These are phyloP conservation scores for Myiagra hebetior DNA, from an alignment of 2,113 vertebrate genomes.

Conservation along the genomic window DNA sequence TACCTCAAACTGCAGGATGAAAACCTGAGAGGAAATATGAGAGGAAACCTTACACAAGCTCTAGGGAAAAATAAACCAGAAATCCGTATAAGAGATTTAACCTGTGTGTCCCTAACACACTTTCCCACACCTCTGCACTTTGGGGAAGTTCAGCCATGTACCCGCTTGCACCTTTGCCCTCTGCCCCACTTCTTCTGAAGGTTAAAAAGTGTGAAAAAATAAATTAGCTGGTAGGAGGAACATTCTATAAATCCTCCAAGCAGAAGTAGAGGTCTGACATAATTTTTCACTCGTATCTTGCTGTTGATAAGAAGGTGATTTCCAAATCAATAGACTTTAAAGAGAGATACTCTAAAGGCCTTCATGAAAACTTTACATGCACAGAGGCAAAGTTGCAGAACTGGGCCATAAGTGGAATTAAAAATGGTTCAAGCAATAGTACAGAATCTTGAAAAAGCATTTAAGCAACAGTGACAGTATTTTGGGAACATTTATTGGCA, in stretches of 20 bases:
- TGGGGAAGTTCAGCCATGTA: background rate
- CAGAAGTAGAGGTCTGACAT: background rate
- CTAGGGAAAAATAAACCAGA: background rate
- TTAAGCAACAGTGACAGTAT: background rate
- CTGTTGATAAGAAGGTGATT: background rate
- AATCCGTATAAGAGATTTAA: background rate
- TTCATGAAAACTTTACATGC: background rate
- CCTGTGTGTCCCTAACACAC: background rate
- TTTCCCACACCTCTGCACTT: background rate
- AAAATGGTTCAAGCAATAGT: background rate
- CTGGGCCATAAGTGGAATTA: background rate
- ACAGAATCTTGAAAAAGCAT: background rate
- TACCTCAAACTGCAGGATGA: background rate
- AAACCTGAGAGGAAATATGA: background rate
- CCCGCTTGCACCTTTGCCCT: background rate
- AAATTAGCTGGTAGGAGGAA: background rate
- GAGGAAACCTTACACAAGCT: background rate
- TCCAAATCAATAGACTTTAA: background rate
- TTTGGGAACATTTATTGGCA: background rate
- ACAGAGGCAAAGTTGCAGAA: background rate
- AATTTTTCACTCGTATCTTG: background rate
- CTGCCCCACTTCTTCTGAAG: background rate
- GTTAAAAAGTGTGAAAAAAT: background rate
- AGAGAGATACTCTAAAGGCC: background rate
- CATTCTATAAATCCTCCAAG: background rate